These are phyloP conservation scores for Microcebus jonahi DNA, from an alignment of 2,113 vertebrate genomes.

Conservation along the genomic window DNA sequence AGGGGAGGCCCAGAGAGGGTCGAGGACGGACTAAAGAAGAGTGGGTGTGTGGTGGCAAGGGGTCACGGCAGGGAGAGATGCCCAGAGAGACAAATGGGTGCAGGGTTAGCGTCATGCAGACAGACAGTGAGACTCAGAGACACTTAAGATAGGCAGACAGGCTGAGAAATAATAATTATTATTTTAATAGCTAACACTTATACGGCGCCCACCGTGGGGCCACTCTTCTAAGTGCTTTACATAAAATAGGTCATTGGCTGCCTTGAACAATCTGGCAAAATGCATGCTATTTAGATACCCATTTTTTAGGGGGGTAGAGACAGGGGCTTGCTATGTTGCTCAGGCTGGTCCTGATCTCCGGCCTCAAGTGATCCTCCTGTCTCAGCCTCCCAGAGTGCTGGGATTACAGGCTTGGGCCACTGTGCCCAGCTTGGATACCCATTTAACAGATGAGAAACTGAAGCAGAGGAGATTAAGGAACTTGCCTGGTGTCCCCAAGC, in stretches of 20 bases:
- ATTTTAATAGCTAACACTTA: slow-evolving; percentile 79
- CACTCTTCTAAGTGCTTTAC: slow-evolving; percentile 59
- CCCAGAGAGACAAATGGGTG: slow-evolving; percentile 24
- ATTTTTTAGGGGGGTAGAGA: background rate
- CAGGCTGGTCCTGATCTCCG: too few relatives aligned
- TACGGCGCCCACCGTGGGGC: background rate
- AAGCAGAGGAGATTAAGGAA: background rate
- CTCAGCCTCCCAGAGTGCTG: too few relatives aligned
- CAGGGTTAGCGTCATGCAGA: background rate
- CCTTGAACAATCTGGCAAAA: background rate
- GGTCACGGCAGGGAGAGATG: slow-evolving; percentile 21
- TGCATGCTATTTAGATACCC: background rate
- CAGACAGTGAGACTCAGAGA: slow-evolving; percentile 39
- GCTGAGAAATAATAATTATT: slow-evolving; percentile 70
- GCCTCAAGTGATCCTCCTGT: too few relatives aligned
- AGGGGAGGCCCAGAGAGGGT: background rate
- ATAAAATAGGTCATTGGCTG: slow-evolving; percentile 34
- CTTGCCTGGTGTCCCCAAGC: background rate
- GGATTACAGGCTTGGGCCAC: too few relatives aligned
- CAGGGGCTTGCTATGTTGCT: too few relatives aligned
- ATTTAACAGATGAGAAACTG: slow-evolving; percentile 36
- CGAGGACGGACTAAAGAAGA: background rate
- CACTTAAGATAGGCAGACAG: slow-evolving; percentile 58
- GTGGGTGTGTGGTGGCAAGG: background rate
- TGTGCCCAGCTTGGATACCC: background rate